Conservation (phyloP, 2,113 vertebrate species). For the Phalacrocorax aristotelis region DNA sequence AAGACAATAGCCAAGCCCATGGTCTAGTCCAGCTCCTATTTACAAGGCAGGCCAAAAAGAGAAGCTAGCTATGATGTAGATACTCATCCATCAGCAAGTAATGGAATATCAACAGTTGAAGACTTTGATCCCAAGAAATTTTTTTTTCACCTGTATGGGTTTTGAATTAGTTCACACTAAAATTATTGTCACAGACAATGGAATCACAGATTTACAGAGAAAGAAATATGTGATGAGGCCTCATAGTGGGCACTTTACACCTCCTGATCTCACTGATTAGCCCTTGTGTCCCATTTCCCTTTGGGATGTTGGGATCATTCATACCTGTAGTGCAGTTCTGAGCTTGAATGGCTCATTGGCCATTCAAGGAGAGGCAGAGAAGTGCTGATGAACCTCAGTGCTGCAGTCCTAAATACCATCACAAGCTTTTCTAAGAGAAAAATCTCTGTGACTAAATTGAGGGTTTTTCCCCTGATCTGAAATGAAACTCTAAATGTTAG, state of each 20-base stretch:
- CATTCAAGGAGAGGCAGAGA: not conserved
- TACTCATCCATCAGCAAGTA: not conserved
- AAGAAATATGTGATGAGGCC: not conserved
- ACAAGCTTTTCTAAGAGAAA: not conserved
- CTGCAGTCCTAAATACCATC: not conserved
- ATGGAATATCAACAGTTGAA: not conserved
- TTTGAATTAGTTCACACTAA: not conserved
- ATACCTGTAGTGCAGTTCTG: not conserved
- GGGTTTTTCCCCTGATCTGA: accelerated
- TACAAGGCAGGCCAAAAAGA: not conserved
- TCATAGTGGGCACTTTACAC: not conserved
- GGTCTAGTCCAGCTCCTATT: not conserved
- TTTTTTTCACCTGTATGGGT: not conserved
- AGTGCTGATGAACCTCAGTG: not conserved
- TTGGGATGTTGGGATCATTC: not conserved
- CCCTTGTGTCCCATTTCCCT: not conserved
- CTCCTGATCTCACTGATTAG: not conserved
- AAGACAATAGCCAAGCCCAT: not conserved
- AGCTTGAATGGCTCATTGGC: not conserved
- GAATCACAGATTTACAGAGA: not conserved
- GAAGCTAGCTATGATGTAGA: not conserved
- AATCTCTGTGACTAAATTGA: not conserved
- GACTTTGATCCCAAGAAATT: not conserved
- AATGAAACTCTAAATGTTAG: not conserved
- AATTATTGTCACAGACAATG: not conserved